Evolutionary conservation across 1,140 invertebrate genomes (phyloP), one percentile per base, ranked within the genome.

Genomic region (Heliconius nattereri): DNA sequence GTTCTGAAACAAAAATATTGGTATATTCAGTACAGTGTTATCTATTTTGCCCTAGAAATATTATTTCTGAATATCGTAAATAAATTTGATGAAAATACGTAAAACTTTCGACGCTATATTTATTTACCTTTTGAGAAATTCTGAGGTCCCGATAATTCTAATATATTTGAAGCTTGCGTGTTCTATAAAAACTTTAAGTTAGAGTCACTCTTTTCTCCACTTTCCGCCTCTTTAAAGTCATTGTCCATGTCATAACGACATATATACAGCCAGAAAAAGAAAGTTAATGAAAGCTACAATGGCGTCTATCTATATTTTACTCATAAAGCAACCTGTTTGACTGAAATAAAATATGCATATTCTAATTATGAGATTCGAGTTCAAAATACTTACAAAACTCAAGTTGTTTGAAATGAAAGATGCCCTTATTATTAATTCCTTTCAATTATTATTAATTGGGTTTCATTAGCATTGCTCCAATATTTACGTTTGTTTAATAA

Each of bases 361-460:
- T 26, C 11, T 66, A 66, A 29, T 66, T 26, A 66, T 26, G n/a
- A 66, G 60, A 66, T 66, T 3, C 60, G n/a, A 66, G 23, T 26
- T 66, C 23, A 16, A 66, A 66, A 66, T 66, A 66, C 49, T 52
- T 52, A 20, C 11, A 57, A 57, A 57, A 9, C 54, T 66, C 23
- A 66, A 66, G 60, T 66, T 66, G 23, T 66, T 66, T 29, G 9
- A 66, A 66, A 66, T 26, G 23, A 66, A 66, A 66, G n/a, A 66
- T 26, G 60, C 6, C n/a, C 23, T 23, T 66, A 26, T 66, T 66
- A 26, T 66, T 11, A 66, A 66, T 66, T 23, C 60, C 23, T 66
- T 66, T 66, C 60, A 26, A 66, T 66, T 29, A 66, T 26, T 66
- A 66, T 16, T 66, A 66, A 29, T 66, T 26, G 23, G 60, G 60